Evolutionary conservation across 1,140 invertebrate genomes (phyloP).

Genomic region (Heliothis virescens): DNA sequence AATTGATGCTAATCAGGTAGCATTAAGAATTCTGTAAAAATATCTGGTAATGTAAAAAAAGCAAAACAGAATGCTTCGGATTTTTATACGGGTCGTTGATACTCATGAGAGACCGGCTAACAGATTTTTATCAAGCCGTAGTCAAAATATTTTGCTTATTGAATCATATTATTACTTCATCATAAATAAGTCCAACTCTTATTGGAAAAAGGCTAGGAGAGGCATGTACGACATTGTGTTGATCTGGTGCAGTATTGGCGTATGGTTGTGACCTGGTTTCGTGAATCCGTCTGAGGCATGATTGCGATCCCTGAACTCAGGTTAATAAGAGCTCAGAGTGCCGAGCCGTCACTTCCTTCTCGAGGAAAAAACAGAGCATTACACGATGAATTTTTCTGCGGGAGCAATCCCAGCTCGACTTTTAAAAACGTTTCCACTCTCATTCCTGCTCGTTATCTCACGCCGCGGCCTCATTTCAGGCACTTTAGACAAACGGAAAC

Average conservation of each 20-base stretch:
- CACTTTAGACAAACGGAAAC: conserved; percentile 73
- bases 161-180: too few species aligned
- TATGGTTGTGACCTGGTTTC: conserved; percentile 60
- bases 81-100: too few species aligned
- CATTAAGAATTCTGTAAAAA: too few species aligned
- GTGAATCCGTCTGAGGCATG: conserved; percentile 49
- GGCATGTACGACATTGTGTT: not conserved
- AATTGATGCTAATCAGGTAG: too few species aligned
- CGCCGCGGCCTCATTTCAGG: conserved; percentile 73
- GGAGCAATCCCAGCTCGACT: conserved; percentile 46
- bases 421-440: conserved; percentile 62
- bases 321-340: conserved; percentile 62
- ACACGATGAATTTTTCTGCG: conserved; percentile 53
- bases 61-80: too few species aligned
- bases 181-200: too few species aligned
- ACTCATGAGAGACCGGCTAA: too few species aligned
- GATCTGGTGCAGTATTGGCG: conserved; percentile 51
- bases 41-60: too few species aligned
- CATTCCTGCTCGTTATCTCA: conserved; percentile 76
- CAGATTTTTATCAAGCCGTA: too few species aligned
- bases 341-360: conserved; percentile 51
- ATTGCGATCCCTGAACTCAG: conserved; percentile 62
- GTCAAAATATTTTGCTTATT: too few species aligned
- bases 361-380: conserved; percentile 54
- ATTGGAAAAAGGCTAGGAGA: too few species aligned